Evolutionary conservation across 2,113 vertebrate species (phyloP).

Genomic region (Corythornis cristatus): DNA sequence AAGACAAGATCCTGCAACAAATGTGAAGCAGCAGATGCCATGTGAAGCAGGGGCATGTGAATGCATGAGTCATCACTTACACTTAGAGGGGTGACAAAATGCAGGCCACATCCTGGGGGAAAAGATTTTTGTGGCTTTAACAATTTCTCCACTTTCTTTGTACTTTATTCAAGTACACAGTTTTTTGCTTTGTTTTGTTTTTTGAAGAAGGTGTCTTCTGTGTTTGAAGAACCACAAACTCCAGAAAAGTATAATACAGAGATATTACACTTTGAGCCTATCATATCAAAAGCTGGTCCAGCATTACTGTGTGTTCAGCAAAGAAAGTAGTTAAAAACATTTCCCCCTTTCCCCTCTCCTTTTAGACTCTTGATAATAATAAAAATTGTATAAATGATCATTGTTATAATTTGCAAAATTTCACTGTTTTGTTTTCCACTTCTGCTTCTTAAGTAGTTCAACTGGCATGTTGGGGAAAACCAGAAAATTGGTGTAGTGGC

Average conservation of each 20-base stretch:
- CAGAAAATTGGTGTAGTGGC: not conserved
- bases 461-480: not conserved
- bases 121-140: not conserved
- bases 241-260: not conserved
- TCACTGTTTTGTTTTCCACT: not conserved
- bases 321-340: not conserved
- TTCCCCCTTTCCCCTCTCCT: not conserved
- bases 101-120: not conserved
- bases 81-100: not conserved
- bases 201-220: not conserved
- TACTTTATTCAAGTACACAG: not conserved
- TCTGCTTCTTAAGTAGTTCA: not conserved
- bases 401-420: not conserved
- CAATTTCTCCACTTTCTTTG: not conserved
- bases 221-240: not conserved
- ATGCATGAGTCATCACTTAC: conserved; percentile 12
- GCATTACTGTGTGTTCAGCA: not conserved
- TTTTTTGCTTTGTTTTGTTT: not conserved
- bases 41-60: not conserved
- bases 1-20: conserved; percentile 48
- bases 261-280: not conserved
- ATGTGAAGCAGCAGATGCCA: conserved; percentile 37
- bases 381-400: not conserved
- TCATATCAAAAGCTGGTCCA: not conserved
- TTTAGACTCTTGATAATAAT: not conserved